These are phyloP conservation scores for Gobio gobio DNA, from an alignment of 2,113 vertebrate species.

Conservation along the genomic window DNA sequence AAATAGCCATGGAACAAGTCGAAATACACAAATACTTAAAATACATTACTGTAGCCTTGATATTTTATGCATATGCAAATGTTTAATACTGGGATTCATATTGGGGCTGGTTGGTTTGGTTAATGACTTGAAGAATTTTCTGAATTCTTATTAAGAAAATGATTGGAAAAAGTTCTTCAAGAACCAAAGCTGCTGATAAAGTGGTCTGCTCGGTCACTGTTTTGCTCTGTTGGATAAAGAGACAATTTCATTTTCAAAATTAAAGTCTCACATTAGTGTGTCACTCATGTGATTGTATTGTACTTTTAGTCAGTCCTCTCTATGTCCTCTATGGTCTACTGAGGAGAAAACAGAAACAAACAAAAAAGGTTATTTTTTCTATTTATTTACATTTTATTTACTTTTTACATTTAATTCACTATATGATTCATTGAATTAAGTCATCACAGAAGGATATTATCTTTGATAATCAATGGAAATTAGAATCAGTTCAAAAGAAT, in stretches of 20 bases:
- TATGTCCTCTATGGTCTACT: not conserved
- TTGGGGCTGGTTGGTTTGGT: not conserved
- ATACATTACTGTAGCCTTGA: not conserved
- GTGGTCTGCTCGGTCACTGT: not conserved
- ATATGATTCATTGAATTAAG: not conserved
- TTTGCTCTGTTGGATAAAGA: not conserved
- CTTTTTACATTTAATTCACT: not conserved
- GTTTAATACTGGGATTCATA: not conserved
- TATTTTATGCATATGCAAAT: not conserved
- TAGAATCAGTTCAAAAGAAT: not conserved
- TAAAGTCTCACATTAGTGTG: not conserved
- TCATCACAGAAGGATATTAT: not conserved
- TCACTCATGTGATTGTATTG: not conserved
- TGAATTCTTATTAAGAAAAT: not conserved
- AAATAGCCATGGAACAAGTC: not conserved
- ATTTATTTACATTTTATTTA: not conserved
- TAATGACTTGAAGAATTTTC: not conserved
- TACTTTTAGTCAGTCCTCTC: not conserved
- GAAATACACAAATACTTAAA: not conserved
- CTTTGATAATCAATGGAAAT: not conserved
- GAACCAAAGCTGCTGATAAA: not conserved
- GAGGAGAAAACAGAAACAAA: too few relatives aligned
- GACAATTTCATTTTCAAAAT: not conserved
- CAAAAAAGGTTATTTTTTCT: too few relatives aligned
- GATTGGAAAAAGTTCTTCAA: not conserved